Conservation (phyloP, 2,113 vertebrate species). For the Chaenogobius annularis region DNA sequence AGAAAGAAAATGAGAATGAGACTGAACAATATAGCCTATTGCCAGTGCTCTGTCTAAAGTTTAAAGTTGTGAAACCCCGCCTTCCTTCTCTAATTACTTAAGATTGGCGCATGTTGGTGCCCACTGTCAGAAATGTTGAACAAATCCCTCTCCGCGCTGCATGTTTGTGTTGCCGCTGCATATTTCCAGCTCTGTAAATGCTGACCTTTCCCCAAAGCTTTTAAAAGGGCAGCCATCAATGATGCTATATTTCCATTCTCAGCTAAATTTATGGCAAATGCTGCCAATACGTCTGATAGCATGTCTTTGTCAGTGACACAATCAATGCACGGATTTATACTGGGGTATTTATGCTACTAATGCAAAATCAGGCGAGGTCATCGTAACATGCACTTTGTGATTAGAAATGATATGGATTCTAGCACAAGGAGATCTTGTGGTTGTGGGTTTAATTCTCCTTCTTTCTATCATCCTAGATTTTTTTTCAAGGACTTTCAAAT, state of each 20-base stretch:
- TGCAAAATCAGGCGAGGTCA: constrained; percentile 4
- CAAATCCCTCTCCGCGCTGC: neutral
- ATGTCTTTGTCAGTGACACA: constrained; percentile 30
- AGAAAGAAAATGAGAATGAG: too few species aligned
- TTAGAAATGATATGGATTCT: neutral
- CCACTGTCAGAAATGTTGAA: neutral
- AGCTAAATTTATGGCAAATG: constrained; percentile 49
- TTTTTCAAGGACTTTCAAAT: too few species aligned
- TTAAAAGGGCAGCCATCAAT: constrained; percentile 56
- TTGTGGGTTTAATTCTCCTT: neutral
- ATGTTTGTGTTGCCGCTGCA: constrained; percentile 11
- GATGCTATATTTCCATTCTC: constrained; percentile 37
- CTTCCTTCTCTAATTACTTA: neutral
- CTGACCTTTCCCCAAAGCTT: constrained; percentile 51
- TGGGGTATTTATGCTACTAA: constrained; percentile 14
- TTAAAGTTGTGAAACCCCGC: too few species aligned
- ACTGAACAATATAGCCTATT: neutral
- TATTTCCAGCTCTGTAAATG: constrained; percentile 24
- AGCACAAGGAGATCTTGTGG: neutral
- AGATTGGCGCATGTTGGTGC: neutral
- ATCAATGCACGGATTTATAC: constrained; percentile 51
- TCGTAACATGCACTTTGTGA: neutral
- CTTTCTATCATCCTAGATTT: neutral
- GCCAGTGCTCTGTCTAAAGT: neutral
- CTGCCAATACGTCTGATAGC: constrained; percentile 46